phyloP scores from a whole-genome alignment of 2,113 vertebrate species.

The Melanerpes formicivorus region DNA sequence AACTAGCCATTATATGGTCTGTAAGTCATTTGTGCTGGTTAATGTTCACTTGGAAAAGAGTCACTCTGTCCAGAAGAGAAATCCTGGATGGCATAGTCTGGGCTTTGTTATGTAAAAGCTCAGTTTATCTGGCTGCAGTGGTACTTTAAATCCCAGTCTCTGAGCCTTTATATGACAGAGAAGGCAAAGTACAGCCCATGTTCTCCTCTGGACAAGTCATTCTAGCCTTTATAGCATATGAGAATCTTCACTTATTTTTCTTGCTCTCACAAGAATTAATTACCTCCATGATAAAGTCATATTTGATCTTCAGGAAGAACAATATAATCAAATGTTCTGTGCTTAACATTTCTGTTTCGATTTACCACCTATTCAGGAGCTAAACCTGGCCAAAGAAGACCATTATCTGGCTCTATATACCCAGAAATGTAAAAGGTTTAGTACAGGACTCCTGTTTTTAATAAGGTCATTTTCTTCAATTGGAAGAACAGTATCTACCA shows the following conservation, averaged over 20 bases:
- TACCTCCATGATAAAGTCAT: background rate
- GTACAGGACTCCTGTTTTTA: background rate
- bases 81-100: background rate
- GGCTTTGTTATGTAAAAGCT: background rate
- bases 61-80: background rate
- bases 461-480: background rate
- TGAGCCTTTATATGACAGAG: background rate
- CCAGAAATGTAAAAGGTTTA: background rate
- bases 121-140: background rate
- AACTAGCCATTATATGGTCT: background rate
- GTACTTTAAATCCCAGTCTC: background rate
- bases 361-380: background rate
- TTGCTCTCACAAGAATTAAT: background rate
- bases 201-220: background rate
- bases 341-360: background rate
- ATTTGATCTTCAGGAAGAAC: background rate
- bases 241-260: background rate
- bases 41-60: background rate
- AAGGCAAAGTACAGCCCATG: background rate
- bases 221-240: background rate
- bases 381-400: background rate
- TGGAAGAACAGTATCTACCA: background rate
- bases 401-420: background rate
- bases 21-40: background rate
- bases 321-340: background rate